Evolutionary conservation across 2,113 vertebrate genomes (phyloP), one percentile per base, ranked within the genome.

Genomic region (Alexandromys fortis): DNA sequence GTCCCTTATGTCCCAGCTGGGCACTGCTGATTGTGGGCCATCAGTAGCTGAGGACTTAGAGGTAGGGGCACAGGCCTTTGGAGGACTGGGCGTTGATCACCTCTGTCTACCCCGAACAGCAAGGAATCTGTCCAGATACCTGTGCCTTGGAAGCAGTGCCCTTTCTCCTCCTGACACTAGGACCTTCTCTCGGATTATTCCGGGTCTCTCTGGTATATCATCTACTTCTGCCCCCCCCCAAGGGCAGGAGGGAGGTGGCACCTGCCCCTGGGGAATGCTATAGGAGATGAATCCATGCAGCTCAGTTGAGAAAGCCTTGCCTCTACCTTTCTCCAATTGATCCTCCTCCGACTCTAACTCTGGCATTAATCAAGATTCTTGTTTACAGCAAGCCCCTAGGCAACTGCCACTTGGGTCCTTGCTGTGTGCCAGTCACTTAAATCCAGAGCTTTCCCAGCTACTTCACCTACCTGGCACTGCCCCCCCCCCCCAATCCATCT

Each of bases 131-230:
- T 1, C 5, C 0, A 42, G 12, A 33, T 47, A 30, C 14, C 19
- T 33, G 75, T 22, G 38, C 49, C 28, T 17, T 35, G 55, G 52
- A 73, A 38, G 0, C 1, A 42, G 7, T 11, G 14, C 42, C 42
- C 77, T 55, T 47, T 52, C 21, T 5, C 22, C 26, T 28, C 49
- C 49, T 55, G 17, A 0, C 0, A 0, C 5, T 4, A n/a, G 81
- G n/a, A 35, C 22, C 24, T 24, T 19, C n/a, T 47, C n/a, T 76
- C 33, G 47, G 45, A 22, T 19, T 55, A 3, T 7, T 65, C 49
- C 11, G 1, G 1, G 5, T 14, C 5, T 1, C 2, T 73, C 91
- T 35, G 2, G 0, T 83, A 2, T 35, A 26, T 35, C 4, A 92
- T 47, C 75, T 49, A 38, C 75, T 83, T n/a, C 47, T 26, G 86